These are phyloP conservation scores for Brachionichthys hirsutus DNA, from an alignment of 2,113 vertebrate species.

Conservation along the genomic window DNA sequence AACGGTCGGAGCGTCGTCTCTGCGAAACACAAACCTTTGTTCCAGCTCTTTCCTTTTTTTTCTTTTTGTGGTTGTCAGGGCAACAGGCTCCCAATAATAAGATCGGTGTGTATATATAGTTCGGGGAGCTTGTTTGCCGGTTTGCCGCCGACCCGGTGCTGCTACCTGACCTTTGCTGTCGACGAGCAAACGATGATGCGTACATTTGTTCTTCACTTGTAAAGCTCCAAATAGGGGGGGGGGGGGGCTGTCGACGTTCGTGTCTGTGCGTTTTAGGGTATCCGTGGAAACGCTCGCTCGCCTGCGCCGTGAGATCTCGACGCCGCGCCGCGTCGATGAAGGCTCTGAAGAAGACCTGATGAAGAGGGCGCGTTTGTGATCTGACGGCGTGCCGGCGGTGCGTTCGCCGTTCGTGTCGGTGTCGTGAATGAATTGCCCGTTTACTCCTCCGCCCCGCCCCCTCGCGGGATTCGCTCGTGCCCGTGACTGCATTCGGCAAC, in stretches of 20 bases:
- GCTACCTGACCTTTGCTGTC: conserved; percentile 65
- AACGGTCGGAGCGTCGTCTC: conserved; percentile 8
- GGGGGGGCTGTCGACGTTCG: no score
- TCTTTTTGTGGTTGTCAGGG: conserved; percentile 47
- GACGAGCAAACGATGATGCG: conserved; percentile 35
- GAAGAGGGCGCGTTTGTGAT: conserved; percentile 51
- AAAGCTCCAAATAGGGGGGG: conserved; percentile 55
- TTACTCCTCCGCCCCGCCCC: conserved; percentile 3
- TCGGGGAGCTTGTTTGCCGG: conserved; percentile 36
- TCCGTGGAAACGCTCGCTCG: conserved; percentile 65
- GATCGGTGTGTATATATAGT: conserved; percentile 32
- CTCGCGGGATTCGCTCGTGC: conserved; percentile 29
- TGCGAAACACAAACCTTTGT: conserved; percentile 20
- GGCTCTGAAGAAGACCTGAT: conserved; percentile 72
- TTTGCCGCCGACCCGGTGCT: conserved; percentile 55
- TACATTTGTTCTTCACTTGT: conserved; percentile 52
- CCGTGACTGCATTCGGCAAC: conserved; percentile 28
- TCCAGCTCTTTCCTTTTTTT: conserved; percentile 14
- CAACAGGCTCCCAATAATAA: conserved; percentile 47
- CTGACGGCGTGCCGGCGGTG: conserved; percentile 62
- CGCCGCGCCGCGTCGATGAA: conserved; percentile 74
- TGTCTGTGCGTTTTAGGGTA: conserved; percentile 60
- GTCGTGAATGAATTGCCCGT: conserved; percentile 62
- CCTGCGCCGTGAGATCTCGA: conserved; percentile 72
- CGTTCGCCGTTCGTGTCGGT: conserved; percentile 66